Conservation (phyloP, 2,113 vertebrate genomes). For the Phylloscopus trochilus region DNA sequence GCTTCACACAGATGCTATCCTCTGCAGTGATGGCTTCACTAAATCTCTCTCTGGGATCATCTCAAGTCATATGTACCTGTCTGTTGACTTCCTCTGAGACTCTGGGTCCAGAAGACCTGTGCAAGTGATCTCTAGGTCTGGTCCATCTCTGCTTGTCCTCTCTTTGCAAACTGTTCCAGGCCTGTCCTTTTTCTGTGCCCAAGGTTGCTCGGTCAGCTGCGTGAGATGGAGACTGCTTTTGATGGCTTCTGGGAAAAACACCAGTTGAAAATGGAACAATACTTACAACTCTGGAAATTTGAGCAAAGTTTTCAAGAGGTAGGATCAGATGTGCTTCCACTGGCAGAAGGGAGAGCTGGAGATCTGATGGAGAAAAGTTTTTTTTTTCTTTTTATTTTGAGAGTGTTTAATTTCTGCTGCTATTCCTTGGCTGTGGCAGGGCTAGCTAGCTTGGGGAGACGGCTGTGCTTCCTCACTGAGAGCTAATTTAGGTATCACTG, state of each 20-base stretch:
- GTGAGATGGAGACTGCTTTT: constrained; percentile 94
- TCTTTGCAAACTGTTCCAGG: neutral
- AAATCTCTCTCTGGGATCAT: neutral
- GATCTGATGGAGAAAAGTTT: neutral
- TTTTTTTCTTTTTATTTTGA: neutral
- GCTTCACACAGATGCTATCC: neutral
- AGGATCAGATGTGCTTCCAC: neutral
- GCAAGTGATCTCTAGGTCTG: neutral
- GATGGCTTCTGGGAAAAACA: constrained; percentile 99
- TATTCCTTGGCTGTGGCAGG: neutral
- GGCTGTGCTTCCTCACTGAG: neutral
- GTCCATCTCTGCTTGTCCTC: neutral
- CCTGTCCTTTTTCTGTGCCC: constrained; percentile 17
- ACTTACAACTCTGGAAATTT: constrained; percentile 89
- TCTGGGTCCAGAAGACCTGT: neutral
- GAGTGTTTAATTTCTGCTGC: neutral
- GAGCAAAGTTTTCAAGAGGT: constrained; percentile 94
- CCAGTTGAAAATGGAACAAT: constrained; percentile 93
- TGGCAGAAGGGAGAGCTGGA: neutral
- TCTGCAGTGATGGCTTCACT: neutral
- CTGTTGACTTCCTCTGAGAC: neutral
- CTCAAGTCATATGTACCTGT: rapidly evolving
- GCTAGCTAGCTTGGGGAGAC: neutral
- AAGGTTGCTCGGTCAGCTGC: constrained; percentile 90
- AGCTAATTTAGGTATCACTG: neutral